These are phyloP conservation scores for Canis aureus DNA, from an alignment of 2,113 vertebrate genomes.

Conservation along the genomic window DNA sequence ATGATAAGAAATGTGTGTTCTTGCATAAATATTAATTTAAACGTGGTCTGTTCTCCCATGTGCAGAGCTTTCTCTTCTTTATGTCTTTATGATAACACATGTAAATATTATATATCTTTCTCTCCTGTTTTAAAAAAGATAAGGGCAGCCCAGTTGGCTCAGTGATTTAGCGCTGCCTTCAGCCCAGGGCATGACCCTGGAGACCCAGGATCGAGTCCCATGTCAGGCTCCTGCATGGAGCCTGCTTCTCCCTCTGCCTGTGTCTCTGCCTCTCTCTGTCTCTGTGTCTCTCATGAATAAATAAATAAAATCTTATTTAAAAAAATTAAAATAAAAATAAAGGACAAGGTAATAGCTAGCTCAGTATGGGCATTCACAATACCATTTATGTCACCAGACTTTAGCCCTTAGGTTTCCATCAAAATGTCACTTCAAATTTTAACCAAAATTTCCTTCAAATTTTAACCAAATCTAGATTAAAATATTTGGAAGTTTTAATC, in stretches of 20 bases:
- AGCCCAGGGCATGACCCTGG: too few relatives aligned
- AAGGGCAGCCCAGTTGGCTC: too few relatives aligned
- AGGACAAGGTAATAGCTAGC: not conserved
- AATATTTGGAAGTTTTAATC: not conserved
- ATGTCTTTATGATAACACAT: not conserved
- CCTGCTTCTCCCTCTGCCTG: too few relatives aligned
- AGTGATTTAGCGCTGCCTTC: too few relatives aligned
- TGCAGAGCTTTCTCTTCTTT: not conserved
- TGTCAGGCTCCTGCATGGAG: too few relatives aligned
- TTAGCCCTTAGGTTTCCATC: not conserved
- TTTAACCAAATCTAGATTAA: constrained; percentile 29
- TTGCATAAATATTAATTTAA: not conserved
- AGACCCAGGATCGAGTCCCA: too few relatives aligned
- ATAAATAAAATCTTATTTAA: too few relatives aligned
- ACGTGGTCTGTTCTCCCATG: not conserved
- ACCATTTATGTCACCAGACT: not conserved
- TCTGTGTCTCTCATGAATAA: too few relatives aligned
- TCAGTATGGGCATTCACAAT: not conserved
- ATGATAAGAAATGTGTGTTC: not conserved
- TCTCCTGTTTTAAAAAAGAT: not conserved
- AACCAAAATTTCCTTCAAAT: constrained; percentile 26
- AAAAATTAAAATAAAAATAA: too few relatives aligned
- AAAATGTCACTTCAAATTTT: not conserved
- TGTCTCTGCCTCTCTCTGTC: too few relatives aligned
- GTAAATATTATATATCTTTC: not conserved